Evolutionary conservation across 2,113 vertebrate genomes (phyloP).

Genomic region (Coregonus clupeaformis): DNA sequence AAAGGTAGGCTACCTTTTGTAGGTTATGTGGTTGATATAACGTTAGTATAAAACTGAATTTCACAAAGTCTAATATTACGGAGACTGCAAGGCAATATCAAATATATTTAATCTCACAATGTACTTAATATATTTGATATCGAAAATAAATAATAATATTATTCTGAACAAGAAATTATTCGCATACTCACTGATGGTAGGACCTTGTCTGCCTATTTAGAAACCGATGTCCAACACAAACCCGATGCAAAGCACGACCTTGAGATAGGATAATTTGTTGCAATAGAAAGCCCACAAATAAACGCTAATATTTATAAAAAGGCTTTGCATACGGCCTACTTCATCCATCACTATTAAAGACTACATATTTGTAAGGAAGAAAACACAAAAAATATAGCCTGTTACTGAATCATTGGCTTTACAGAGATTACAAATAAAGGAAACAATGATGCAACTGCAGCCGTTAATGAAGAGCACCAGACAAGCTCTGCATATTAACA

Average conservation of each 20-base stretch:
- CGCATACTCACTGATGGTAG: conserved; percentile 45
- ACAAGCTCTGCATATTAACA: conserved; percentile 77
- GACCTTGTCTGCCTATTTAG: conserved; percentile 41
- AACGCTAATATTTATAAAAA: conserved; percentile 3
- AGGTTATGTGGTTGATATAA: neutral
- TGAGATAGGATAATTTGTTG: neutral
- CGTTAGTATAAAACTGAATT: neutral
- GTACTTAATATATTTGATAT: conserved; percentile 17
- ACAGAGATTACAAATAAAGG: conserved; percentile 59
- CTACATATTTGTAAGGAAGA: conserved; percentile 11
- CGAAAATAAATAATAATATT: conserved; percentile 12
- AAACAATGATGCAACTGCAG: conserved; percentile 65
- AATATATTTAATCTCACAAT: conserved; percentile 14
- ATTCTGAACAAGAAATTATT: conserved; percentile 26
- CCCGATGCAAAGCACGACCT: conserved; percentile 15
- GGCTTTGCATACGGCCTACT: conserved; percentile 11
- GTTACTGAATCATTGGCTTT: conserved; percentile 19
- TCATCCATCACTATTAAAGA: conserved; percentile 8
- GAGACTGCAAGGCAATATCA: neutral
- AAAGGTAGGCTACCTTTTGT: neutral
- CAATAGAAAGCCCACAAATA: conserved; percentile 8
- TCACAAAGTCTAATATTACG: neutral
- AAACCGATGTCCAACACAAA: conserved; percentile 40
- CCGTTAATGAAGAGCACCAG: conserved; percentile 75
- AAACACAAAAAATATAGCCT: conserved; percentile 21